These are phyloP conservation scores for Anas georgica DNA, from an alignment of 2,797 vertebrate species.

Conservation along the genomic window DNA sequence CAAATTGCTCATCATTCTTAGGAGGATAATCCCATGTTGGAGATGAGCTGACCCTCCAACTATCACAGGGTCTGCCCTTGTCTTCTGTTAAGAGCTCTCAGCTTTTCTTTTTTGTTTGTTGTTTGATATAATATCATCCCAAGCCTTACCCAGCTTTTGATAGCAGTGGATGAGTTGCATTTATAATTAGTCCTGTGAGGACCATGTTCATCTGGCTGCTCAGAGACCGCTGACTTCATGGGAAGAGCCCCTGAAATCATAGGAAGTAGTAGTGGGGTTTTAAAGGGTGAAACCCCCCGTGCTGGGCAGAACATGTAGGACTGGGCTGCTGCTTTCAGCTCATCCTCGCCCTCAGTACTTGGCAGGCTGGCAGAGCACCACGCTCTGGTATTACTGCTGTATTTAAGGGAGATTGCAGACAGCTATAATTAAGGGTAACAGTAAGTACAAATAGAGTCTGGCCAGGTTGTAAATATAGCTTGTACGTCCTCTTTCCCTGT, in stretches of 20 bases:
- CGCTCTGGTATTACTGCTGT: neutral
- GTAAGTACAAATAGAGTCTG: neutral
- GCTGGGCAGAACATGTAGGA: neutral
- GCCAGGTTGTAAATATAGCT: neutral
- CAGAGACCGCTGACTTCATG: neutral
- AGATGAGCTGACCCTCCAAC: neutral
- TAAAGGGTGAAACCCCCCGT: neutral
- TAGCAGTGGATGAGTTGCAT: neutral
- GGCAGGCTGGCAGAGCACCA: neutral
- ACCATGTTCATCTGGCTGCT: neutral
- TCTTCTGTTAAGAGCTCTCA: neutral
- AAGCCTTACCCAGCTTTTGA: neutral
- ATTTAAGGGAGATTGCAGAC: neutral
- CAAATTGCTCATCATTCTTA: neutral
- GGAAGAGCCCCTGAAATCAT: neutral
- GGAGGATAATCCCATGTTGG: neutral
- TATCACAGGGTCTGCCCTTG: neutral
- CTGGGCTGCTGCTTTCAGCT: neutral
- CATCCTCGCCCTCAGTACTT: neutral
- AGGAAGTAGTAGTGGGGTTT: neutral
- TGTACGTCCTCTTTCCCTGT: neutral
- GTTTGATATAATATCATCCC: neutral
- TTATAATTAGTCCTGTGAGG: neutral
- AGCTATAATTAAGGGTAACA: neutral
- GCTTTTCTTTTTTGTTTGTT: neutral